Evolutionary conservation across 2,113 vertebrate genomes (phyloP).

Genomic region (Barnardius zonarius): DNA sequence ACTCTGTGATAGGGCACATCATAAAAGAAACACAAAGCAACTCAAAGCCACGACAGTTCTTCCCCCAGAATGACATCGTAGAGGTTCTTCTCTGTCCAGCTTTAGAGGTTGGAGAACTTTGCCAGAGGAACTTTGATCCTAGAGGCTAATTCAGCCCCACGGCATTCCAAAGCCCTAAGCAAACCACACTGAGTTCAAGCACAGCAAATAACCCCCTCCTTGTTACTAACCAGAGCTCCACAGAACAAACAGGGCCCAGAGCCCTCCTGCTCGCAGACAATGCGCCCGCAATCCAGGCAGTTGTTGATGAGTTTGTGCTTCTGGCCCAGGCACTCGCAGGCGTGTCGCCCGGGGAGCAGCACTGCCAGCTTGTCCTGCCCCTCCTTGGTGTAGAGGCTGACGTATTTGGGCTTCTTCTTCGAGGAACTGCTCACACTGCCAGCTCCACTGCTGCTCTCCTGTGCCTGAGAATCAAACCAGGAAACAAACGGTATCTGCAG

Average conservation of each 20-base stretch:
- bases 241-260: slow-evolving; percentile 96
- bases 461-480: slow-evolving; percentile 75
- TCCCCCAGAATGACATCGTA: background rate
- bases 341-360: slow-evolving; percentile 86
- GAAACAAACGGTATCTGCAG: background rate
- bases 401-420: slow-evolving; percentile 90
- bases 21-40: background rate
- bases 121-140: background rate
- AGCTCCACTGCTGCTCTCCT: slow-evolving; percentile 70
- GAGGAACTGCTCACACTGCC: slow-evolving; percentile 58
- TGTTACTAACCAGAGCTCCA: slow-evolving; percentile 80
- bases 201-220: accelerated
- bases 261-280: slow-evolving; percentile 94
- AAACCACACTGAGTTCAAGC: accelerated
- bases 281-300: slow-evolving; percentile 91
- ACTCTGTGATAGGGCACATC: background rate
- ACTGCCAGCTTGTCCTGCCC: slow-evolving; percentile 89
- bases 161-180: background rate
- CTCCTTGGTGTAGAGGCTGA: slow-evolving; percentile 89
- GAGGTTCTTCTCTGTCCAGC: background rate
- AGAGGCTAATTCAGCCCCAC: background rate
- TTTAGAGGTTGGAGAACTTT: background rate
- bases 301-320: slow-evolving; percentile 96
- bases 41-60: background rate
- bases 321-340: slow-evolving; percentile 93